phyloP scores from a whole-genome alignment of 2,888 invertebrate species.

The Stomorhina lunata region DNA sequence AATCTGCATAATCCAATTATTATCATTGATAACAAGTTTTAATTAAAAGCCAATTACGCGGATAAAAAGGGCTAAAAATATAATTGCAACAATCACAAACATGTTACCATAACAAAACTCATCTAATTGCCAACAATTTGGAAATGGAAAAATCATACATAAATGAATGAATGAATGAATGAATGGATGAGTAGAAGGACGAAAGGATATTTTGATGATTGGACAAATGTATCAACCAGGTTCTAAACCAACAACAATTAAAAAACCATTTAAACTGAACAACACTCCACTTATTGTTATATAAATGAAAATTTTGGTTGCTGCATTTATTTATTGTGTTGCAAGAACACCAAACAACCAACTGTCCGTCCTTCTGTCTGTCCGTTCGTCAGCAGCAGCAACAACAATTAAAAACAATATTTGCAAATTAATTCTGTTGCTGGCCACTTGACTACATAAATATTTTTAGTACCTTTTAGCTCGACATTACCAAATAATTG shows the following conservation, averaged over 20 bases:
- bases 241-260: constrained; percentile 34
- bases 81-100: constrained; percentile 60
- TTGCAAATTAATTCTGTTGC: constrained; percentile 58
- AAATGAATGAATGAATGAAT: constrained; percentile 9
- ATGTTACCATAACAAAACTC: constrained; percentile 61
- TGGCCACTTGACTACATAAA: constrained; percentile 59
- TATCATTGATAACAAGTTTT: constrained; percentile 55
- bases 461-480: neutral
- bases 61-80: constrained; percentile 59
- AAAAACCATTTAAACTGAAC: constrained; percentile 40
- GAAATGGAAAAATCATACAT: too few relatives aligned
- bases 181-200: neutral
- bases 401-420: constrained; percentile 58
- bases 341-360: constrained; percentile 60
- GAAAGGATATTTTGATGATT: too few relatives aligned
- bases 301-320: constrained; percentile 57
- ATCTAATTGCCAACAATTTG: constrained; percentile 45
- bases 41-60: constrained; percentile 66
- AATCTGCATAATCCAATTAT: constrained; percentile 56
- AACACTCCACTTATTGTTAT: constrained; percentile 55
- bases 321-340: constrained; percentile 38
- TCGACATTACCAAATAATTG: constrained; percentile 20
- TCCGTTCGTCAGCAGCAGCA: neutral
- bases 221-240: too few relatives aligned
- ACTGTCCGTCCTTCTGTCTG: too few relatives aligned